Conservation (phyloP, 2,797 vertebrate genomes). For the Lemur catta region DNA sequence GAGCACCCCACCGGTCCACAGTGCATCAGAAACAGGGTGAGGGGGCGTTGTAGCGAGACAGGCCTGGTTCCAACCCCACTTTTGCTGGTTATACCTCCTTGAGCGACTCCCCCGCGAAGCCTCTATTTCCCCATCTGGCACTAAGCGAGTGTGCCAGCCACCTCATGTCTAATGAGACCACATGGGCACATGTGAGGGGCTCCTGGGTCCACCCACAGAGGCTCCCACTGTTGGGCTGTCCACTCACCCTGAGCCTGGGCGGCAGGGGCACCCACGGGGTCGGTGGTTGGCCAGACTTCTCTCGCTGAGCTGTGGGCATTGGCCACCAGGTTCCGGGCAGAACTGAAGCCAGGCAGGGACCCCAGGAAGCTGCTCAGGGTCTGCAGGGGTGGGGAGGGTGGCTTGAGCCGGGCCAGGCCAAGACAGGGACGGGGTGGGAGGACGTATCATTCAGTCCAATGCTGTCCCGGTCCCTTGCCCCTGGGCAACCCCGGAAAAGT, state of each 20-base stretch:
- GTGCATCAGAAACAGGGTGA: accelerated
- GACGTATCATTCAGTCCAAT: background rate
- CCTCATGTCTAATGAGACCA: background rate
- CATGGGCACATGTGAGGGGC: background rate
- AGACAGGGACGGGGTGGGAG: accelerated
- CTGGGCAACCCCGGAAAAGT: background rate
- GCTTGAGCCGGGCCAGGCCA: accelerated
- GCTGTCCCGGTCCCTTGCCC: background rate
- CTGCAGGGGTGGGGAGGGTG: background rate
- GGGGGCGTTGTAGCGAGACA: accelerated
- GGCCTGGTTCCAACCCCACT: background rate
- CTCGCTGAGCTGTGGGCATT: background rate
- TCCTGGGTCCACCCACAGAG: background rate
- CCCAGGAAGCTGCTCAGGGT: constrained; percentile 66
- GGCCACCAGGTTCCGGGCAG: constrained; percentile 63
- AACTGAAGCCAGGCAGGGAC: constrained; percentile 73
- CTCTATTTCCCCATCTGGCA: constrained; percentile 10
- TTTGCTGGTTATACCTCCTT: background rate
- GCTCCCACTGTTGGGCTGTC: accelerated
- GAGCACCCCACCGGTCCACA: accelerated
- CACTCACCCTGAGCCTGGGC: constrained; percentile 49
- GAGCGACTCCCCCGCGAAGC: background rate
- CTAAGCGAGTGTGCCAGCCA: background rate
- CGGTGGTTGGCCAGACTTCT: accelerated
- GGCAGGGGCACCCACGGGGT: background rate